phyloP scores from a whole-genome alignment of 2,888 invertebrate genomes.

The Plusia festucae region DNA sequence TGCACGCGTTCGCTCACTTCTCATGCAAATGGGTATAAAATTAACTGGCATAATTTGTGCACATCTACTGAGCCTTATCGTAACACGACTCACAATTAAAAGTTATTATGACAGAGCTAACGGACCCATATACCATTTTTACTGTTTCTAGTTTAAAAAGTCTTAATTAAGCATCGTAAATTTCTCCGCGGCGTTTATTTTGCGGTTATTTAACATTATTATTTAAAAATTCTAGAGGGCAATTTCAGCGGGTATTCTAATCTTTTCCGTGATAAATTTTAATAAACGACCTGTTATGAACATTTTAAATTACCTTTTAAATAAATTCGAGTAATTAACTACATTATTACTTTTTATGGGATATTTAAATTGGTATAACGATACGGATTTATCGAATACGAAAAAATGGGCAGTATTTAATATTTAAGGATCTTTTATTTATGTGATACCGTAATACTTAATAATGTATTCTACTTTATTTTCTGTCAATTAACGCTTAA shows the following conservation, averaged over 20 bases:
- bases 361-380: neutral
- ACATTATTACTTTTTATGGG: conserved; percentile 3
- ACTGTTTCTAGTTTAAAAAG: conserved; percentile 51
- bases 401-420: neutral
- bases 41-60: conserved; percentile 71
- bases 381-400: neutral
- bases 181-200: conserved; percentile 19
- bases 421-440: neutral
- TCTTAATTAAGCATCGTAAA: conserved; percentile 38
- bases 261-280: conserved; percentile 26
- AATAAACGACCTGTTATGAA: conserved; percentile 24
- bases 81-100: conserved; percentile 67
- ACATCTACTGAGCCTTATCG: conserved; percentile 65
- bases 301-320: conserved; percentile 17
- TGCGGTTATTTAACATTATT: conserved; percentile 13
- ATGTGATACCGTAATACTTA: neutral
- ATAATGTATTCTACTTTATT: conserved; percentile 1
- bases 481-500: conserved; percentile 6
- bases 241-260: conserved; percentile 24
- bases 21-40: conserved; percentile 78
- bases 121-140: conserved; percentile 51
- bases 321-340: neutral
- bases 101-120: conserved; percentile 67
- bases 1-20: conserved; percentile 66
- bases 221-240: conserved; percentile 13